Conservation (phyloP, 2,888 invertebrate genomes). For the Pachliopta kotzebuea region DNA sequence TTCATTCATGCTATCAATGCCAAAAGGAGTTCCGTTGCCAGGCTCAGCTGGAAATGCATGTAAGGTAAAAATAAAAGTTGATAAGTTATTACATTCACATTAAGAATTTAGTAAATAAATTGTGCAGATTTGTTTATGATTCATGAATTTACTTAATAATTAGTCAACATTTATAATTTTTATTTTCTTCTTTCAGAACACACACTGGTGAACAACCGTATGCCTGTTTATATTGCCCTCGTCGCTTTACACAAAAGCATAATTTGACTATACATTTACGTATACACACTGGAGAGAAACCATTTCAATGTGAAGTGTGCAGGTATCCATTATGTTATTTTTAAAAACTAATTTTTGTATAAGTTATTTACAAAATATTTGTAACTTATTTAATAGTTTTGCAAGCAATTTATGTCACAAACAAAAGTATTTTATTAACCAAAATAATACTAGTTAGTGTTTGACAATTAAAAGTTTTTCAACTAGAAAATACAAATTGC, state of each 20-base stretch:
- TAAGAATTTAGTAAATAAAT: too few species aligned
- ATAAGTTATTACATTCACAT: neutral
- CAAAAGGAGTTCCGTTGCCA: constrained; percentile 82
- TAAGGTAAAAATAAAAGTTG: constrained; percentile 55
- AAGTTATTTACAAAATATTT: too few species aligned
- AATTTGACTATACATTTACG: constrained; percentile 81
- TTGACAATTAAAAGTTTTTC: too few species aligned
- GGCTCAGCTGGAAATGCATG: constrained; percentile 82
- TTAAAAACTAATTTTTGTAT: too few species aligned
- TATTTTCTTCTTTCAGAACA: constrained; percentile 55
- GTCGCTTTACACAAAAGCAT: constrained; percentile 82
- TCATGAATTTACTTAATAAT: neutral
- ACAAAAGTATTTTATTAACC: too few species aligned
- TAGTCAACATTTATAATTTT: neutral
- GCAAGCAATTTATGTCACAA: too few species aligned
- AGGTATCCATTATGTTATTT: constrained; percentile 48
- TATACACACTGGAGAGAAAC: constrained; percentile 80
- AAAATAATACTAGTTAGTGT: too few species aligned
- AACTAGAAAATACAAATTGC: too few species aligned
- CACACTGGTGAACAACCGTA: constrained; percentile 82
- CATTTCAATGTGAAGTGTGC: constrained; percentile 83
- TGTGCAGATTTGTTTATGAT: neutral
- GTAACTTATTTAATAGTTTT: too few species aligned
- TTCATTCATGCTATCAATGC: constrained; percentile 80
- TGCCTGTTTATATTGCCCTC: constrained; percentile 77